Base-by-base conservation (phyloP, 1,140 invertebrate species). In the Drosophila mojavensis region DNA sequence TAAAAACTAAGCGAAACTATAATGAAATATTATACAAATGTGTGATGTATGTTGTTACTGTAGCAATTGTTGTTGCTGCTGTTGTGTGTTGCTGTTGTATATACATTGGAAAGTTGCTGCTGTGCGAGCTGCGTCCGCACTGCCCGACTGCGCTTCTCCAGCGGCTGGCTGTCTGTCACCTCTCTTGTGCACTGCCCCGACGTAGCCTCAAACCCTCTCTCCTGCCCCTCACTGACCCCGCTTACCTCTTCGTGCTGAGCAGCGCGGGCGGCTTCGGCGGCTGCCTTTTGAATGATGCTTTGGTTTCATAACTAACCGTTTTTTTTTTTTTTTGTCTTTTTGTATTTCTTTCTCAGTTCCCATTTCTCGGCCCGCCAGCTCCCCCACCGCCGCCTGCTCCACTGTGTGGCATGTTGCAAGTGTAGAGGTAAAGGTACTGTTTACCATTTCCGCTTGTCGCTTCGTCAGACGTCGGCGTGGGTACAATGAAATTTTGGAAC, bases 381-480 rank as follows among this genome's bases (percentile, higher is more conserved):
- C 15, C 5, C 30, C 24, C 59, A 15, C 47, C 13, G 13, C 39
- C 20, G 3, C 2, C 20, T 0, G 9, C n/a, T 24, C 17, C 17
- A 30, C 47, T 41, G 39, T 13, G n/a, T 5, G 24, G 33, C 56
- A 50, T 73, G 70, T 73, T 73, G 78, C 85, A 85, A 85, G 81
- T 85, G 79, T 85, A 86, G 36, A 39, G 81, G 82, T 66, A 71
- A 74, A 65, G 72, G 70, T 88, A 84, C 90, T 88, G 80, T 83
- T 90, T 86, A 90, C 86, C 81, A 88, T 86, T 91, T 91, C 79
- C 83, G 84, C 74, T 89, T 91, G 80, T 78, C 83, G 79, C 69
- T 90, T 76, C 75, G 81, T 39, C 67, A 81, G 70, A 72, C 72
- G 65, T 81, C 62, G 73, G 77, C 81, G 79, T 85, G 81, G 81